Evolutionary conservation across 1,140 invertebrate species (phyloP), one percentile per base, ranked within the genome.

Genomic region (Scaptodrosophila lebanonensis): DNA sequence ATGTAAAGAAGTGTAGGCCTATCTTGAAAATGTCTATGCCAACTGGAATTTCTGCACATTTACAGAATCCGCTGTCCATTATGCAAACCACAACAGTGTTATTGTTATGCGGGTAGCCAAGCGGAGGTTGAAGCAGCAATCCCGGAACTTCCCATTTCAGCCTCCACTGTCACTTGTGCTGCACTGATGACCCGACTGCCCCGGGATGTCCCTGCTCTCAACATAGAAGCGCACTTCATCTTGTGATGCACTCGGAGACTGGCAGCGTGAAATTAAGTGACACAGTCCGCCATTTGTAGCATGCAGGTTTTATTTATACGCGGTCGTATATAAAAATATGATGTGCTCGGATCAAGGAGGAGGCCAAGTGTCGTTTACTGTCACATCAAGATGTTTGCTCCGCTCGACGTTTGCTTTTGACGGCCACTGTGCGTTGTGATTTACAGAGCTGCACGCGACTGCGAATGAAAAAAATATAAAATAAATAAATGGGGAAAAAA

Each of bases 251-350:
- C 60, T 82, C 64, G 45, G 48, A 66, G 62, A 57, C 76, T 75
- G 75, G 75, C 75, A 79, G 69, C 75, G 70, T 79, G 75, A 79
- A 79, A 79, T 79, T 79, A 79, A 79, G 70, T 79, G 75, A 67
- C 75, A 79, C 61, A 66, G 60, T 69, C 53, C 60, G 29, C 20
- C 54, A 47, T 47, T 47, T 52, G 65, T 42, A 59, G 73, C 44
- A 52, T 33, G 8, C 56, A 62, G 63, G 70, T 59, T 79, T 79
- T 79, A 79, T 79, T 79, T 79, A 79, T 79, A 75, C 53, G 49
- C 44, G 58, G 76, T 16, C 75, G 69, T 79, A 75, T 66, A 79
- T 79, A 75, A 70, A 83, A 69, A 75, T 79, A 70, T 82, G 69
- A 73, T 45, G 53, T 61, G 32, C 48, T 51, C 33, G 50, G 52